Evolutionary conservation across 2,113 vertebrate species (phyloP).

Genomic region (Anhinga rufa): DNA sequence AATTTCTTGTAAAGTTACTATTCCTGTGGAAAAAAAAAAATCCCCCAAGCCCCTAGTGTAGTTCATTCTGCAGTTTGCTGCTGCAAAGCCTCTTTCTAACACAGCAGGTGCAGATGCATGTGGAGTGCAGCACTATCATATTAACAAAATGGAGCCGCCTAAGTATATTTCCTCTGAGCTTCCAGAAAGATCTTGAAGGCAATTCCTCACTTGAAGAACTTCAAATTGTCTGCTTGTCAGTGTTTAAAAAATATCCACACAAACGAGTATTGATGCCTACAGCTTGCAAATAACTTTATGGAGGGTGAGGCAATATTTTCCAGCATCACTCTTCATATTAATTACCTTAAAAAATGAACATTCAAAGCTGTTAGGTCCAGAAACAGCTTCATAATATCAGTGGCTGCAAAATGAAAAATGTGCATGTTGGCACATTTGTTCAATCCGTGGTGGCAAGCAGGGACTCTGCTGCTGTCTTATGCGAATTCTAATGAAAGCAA

Average conservation of each 20-base stretch:
- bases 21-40: not conserved
- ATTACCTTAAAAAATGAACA: slow-evolving; percentile 20
- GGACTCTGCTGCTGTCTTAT: slow-evolving; percentile 28
- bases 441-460: not conserved
- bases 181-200: slow-evolving; percentile 15
- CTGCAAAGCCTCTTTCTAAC: not conserved
- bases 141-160: not conserved
- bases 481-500: slow-evolving; percentile 38
- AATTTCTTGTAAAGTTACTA: not conserved
- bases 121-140: not conserved
- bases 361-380: not conserved
- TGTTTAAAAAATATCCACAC: not conserved
- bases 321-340: not conserved
- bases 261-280: not conserved
- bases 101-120: slow-evolving; percentile 3
- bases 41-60: not conserved
- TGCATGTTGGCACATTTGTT: slow-evolving; percentile 14
- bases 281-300: slow-evolving; percentile 34
- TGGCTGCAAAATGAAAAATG: slow-evolving; percentile 21
- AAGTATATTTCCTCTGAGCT: not conserved
- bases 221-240: not conserved
- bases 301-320: slow-evolving; percentile 10
- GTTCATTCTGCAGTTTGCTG: not conserved
- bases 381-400: slow-evolving; percentile 28
- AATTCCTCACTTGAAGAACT: not conserved